Evolutionary conservation across 1,140 invertebrate species (phyloP), one percentile per base, ranked within the genome.

Genomic region (Lordiphosa mommai): DNA sequence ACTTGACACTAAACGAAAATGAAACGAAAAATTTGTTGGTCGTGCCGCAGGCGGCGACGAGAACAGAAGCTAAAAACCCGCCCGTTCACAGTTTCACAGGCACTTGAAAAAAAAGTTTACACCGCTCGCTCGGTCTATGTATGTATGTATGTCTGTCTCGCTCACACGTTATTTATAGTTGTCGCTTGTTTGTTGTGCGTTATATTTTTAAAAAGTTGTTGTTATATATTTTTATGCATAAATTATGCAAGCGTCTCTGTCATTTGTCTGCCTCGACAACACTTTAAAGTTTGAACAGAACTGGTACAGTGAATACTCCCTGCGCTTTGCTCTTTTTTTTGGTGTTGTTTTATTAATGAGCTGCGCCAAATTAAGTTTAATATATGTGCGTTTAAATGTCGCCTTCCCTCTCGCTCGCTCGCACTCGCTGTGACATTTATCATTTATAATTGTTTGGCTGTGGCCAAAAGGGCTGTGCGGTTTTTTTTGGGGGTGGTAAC

Each of bases 1-100:
- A 82, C 76, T 80, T 76, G 77, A 82, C 76, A 82, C 76, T 76
- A 82, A 80, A 76, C 76, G 76, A 74, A 80, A 74, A 82, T 82
- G 76, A 80, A 80, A 82, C 76, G 73, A 33, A 82, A 66, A 80
- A 67, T 74, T 74, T 80, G 70, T 67, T 61, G 61, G 58, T 48
- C 55, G 53, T 61, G 65, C 65, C 41, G 40, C 57, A 58, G 53
- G 64, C 66, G 61, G 38, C 74, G 56, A 53, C 41, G 61, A 50
- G 30, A 41, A 16, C 48, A 65, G 60, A 65, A 61, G 29, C 2
- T 38, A 38, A 40, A 51, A 59, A 46, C 43, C 49, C 40, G 64
- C 67, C 58, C 47, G 33, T 51, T 57, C 56, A 67, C 72, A 76
- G 71, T 76, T 82, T 67, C 58, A 44, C 61, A 65, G 61, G 16